A percentile compares a stretch with the other conserved stretches of the same genome.
phyloP scores from a whole-genome alignment of 92 coral and sea anemone genomes.

The Epizoanthus illoricatus region DNA sequence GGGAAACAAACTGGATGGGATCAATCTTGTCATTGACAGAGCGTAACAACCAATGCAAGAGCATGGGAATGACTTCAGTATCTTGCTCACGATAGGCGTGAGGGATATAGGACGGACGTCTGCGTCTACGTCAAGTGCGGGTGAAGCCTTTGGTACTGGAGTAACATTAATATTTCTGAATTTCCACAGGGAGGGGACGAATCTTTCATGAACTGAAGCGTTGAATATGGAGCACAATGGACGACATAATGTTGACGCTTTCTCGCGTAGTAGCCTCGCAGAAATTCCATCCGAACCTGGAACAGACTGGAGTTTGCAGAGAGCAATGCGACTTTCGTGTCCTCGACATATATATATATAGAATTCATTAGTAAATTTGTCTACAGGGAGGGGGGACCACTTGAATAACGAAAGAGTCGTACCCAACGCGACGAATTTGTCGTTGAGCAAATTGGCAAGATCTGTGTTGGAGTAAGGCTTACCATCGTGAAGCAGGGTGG shows the following conservation, averaged over 20 bases:
- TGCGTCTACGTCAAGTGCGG: conserved; percentile 14
- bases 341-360: too few relatives aligned
- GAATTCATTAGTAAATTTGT: too few relatives aligned
- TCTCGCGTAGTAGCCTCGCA: conserved; percentile 33
- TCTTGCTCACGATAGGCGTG: conserved; percentile 31
- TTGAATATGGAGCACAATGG: conserved; percentile 21
- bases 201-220: conserved; percentile 10
- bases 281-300: too few relatives aligned
- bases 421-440: too few relatives aligned
- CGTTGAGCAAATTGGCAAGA: too few relatives aligned
- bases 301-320: too few relatives aligned
- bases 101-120: conserved; percentile 33
- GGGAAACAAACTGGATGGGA: conserved; percentile 39
- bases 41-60: conserved; percentile 31
- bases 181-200: conserved; percentile 37
- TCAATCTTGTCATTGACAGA: conserved; percentile 12
- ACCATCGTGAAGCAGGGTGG: too few relatives aligned
- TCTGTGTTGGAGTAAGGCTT: too few relatives aligned
- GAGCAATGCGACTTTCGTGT: too few relatives aligned
- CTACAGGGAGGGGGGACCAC: too few relatives aligned
- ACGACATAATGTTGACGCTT: conserved; percentile 20
- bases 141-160: conserved; percentile 33
- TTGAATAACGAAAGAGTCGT: too few relatives aligned
- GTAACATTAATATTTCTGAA: conserved; percentile 30
- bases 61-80: conserved; percentile 37